Evolutionary conservation across 2,113 vertebrate genomes (phyloP).

Genomic region (Plotosus lineatus): DNA sequence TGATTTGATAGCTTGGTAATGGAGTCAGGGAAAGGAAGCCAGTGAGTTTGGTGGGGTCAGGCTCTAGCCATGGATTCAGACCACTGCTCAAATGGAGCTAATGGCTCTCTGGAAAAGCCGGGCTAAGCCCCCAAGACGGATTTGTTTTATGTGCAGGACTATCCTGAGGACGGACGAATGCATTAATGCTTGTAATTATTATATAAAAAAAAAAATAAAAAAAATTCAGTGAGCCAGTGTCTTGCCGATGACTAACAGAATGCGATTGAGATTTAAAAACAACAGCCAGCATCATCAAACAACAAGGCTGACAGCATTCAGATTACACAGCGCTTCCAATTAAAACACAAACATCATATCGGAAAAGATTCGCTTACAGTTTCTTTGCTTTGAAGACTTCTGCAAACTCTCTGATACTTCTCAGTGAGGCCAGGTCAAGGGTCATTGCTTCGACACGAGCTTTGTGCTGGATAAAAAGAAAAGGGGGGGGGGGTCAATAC

Average conservation of each 20-base stretch:
- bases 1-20: conserved; percentile 60
- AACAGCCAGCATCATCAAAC: neutral
- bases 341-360: neutral
- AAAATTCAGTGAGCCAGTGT: neutral
- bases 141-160: conserved; percentile 7
- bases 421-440: conserved; percentile 88
- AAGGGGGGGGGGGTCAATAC: neutral
- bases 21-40: conserved; percentile 28
- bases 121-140: neutral
- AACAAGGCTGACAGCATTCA: neutral
- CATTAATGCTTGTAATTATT: conserved; percentile 15
- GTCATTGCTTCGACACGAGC: conserved; percentile 92
- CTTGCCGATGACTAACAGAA: neutral
- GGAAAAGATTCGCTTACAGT: conserved; percentile 79
- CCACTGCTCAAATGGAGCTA: conserved; percentile 39
- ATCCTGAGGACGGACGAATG: neutral
- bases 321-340: neutral
- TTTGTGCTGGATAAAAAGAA: conserved; percentile 79
- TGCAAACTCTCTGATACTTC: conserved; percentile 86
- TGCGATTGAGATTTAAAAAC: neutral
- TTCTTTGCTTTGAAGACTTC: conserved; percentile 91
- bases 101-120: conserved; percentile 33
- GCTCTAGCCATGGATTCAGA: conserved; percentile 38
- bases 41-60: conserved; percentile 34
- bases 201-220: neutral